Evolutionary conservation across 2,797 vertebrate genomes (phyloP), one percentile per base, ranked within the genome.

Genomic region (Cyclura pinguis): DNA sequence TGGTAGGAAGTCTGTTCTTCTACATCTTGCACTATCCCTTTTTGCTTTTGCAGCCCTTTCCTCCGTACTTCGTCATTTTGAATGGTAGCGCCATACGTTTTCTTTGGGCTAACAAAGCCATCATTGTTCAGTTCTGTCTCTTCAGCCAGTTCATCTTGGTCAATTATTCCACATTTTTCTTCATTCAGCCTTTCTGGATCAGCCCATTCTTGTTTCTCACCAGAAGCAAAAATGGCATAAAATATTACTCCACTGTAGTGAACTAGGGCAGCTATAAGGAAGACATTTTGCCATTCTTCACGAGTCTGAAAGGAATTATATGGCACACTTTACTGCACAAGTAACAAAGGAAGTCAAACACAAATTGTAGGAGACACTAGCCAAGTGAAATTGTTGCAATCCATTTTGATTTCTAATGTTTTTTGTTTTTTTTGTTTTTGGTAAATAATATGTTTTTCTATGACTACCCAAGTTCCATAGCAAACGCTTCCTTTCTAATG

Each of bases 251-350:
- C 99, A 5, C 98, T 97, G 97, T 99, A 99, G 94, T 99, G 99
- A 90, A 99, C 99, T 94, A 99, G 97, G 82, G 99, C 97, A 0
- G 99, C 99, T 14, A 99, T 99, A 92, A 99, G 91, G 90, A 99
- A 99, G 91, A 99, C 99, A 0, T 99, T 97, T 97, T 99, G 99
- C 99, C 99, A 99, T 95, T 99, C 99, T 94, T 99, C 98, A 1
- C 99, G 98, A 38, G 98, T 99, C 99, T 99, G 97, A 90, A 78
- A 94, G 93, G 89, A 96, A 94, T 4, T 6, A 92, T 55, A 80
- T 6, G 91, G 9, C 73, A 84, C 38, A 85, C 74, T 8, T n/a
- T 96, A 91, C 88, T 24, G 74, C 88, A 93, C 4, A 32, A 47
- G 32, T 32, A 80, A 90, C 4, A 89, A 92, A 85, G 35, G 89